Percentiles rank a stretch among this genome's conserved stretches.
These are phyloP conservation scores for Temnopleurus reevesii DNA, from an alignment of 53 echinoderm and acorn worm genomes.

Conservation along the genomic window DNA sequence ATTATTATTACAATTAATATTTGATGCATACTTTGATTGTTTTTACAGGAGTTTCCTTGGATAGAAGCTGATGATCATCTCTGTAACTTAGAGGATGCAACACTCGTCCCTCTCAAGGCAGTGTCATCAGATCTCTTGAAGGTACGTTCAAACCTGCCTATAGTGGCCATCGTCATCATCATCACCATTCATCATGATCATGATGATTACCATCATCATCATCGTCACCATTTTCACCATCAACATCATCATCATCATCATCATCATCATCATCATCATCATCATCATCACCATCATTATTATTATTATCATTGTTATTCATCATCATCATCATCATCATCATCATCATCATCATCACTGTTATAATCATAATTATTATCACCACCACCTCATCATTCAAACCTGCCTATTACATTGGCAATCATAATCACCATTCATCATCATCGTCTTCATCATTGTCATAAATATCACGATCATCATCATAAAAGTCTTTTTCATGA, in stretches of 20 bases:
- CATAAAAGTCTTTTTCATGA: too few relatives aligned
- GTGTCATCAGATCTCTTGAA: constrained; percentile 79
- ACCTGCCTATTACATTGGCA: not conserved
- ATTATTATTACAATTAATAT: not conserved
- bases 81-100: constrained; percentile 61
- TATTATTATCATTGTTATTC: too few relatives aligned
- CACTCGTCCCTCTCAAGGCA: constrained; percentile 78
- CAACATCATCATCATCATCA: not conserved
- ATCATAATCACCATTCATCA: not conserved
- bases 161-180: not conserved
- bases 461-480: not conserved
- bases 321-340: not conserved
- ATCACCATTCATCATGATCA: not conserved
- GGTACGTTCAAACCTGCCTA: constrained; percentile 62
- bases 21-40: not conserved
- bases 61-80: constrained; percentile 84
- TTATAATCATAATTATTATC: too few relatives aligned
- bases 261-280: not conserved
- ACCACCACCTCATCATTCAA: not conserved
- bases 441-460: too few relatives aligned
- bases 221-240: too few relatives aligned
- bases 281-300: not conserved
- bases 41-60: constrained; percentile 86
- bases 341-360: too few relatives aligned
- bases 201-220: too few relatives aligned